Evolutionary conservation across 2,113 vertebrate genomes (phyloP).

Genomic region (Crotalus tigris): DNA sequence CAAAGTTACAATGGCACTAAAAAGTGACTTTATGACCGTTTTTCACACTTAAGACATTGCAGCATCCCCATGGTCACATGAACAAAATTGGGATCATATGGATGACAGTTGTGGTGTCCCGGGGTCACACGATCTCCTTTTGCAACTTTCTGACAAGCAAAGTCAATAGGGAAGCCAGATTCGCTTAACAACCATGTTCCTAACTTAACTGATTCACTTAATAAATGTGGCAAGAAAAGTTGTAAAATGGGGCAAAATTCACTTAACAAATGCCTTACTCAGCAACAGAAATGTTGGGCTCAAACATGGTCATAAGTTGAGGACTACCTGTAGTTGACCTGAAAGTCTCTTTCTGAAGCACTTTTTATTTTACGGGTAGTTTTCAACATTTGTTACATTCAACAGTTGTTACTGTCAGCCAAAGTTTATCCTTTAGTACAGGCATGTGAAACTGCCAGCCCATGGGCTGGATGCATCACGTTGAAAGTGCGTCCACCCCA

Average conservation of each 20-base stretch:
- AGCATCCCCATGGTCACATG: background rate
- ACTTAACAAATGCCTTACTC: background rate
- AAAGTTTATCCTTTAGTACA: background rate
- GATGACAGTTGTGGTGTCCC: background rate
- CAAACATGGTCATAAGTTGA: background rate
- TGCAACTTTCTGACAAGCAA: background rate
- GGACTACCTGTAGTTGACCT: background rate
- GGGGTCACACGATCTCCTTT: background rate
- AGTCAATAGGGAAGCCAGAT: background rate
- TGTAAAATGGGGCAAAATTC: background rate
- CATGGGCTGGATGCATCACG: too few relatives aligned
- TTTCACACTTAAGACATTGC: background rate
- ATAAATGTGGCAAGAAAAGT: background rate
- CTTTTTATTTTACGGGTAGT: background rate
- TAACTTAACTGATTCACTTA: background rate
- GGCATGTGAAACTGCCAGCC: too few relatives aligned
- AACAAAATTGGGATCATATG: background rate
- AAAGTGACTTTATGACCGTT: background rate
- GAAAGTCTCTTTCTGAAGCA: constrained; percentile 13
- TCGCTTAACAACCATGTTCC: background rate
- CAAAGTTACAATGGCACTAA: background rate
- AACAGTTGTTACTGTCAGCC: constrained; percentile 30
- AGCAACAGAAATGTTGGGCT: background rate
- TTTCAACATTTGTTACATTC: constrained; percentile 37
- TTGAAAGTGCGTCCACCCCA: too few relatives aligned